Evolutionary conservation across 1,140 invertebrate species (phyloP), one percentile per base, ranked within the genome.

Genomic region (Camponotus floridanus): DNA sequence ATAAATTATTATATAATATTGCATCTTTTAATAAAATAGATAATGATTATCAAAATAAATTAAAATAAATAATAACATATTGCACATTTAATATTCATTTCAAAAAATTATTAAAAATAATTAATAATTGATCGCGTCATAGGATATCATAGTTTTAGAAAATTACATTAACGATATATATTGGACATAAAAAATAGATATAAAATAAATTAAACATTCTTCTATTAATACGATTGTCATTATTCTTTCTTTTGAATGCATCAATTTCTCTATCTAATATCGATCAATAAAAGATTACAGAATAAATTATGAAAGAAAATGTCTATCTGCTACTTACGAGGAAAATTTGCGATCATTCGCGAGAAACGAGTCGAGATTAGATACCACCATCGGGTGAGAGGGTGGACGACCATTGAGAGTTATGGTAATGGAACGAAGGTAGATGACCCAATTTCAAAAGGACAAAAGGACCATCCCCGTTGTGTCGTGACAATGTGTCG

Each of bases 351-450:
- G 55, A 18, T 74, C 57, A 74, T 59, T 83, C 55, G 13, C n/a
- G 13, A 73, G 67, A 39, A 83, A 31, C 70, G 57, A 76, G 26
- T 31, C 59, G 59, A 85, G 81, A 84, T 84, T 84, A 76, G 81
- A 64, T 85, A 78, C 45, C 45, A 26, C 45, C 33, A 42, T 79
- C 33, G 59, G 21, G 11, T 13, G 45, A 78, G 51, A 64, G 62
- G 61, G 81, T 85, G 45, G 55, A 81, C 79, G 55, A 65, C 39
- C 61, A 85, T 85, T 85, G 59, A 78, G 81, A 85, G 73, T 85
- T 85, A 85, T 85, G 81, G 59, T 85, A 85, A 85, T 78, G 73
- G 73, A 84, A 84, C 36, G 31, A n/a, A 76, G 71, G 59, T 84
- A 42, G 70, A 76, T 55, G 61, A 85, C 81, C 81, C 61, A 85